Percentiles rank a stretch among this genome's conserved stretches.
Evolutionary conservation across 2,888 invertebrate species (phyloP).

Genomic region (Rhorus exstirpatorius): DNA sequence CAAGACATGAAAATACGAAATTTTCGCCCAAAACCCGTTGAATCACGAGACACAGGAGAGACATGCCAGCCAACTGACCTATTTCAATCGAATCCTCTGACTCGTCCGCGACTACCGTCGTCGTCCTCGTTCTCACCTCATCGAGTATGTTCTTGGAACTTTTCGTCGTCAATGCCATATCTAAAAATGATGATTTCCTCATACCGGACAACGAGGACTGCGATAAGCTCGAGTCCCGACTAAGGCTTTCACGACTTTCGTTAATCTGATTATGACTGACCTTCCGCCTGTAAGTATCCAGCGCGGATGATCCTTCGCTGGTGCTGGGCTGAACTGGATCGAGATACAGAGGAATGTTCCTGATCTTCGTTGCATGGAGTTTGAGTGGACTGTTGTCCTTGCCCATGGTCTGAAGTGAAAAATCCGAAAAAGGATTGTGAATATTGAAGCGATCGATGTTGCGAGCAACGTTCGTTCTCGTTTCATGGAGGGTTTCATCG

Average conservation of each 20-base stretch:
- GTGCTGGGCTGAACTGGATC: slow-evolving; percentile 35
- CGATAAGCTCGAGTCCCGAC: slow-evolving; percentile 1
- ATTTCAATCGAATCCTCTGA: not conserved
- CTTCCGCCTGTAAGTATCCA: slow-evolving; percentile 41
- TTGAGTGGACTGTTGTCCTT: slow-evolving; percentile 13
- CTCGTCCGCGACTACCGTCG: not conserved
- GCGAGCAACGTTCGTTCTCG: not conserved
- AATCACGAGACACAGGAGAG: not conserved
- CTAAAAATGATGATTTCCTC: slow-evolving; percentile 52
- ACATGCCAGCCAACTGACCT: not conserved
- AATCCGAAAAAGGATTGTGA: slow-evolving; percentile 70
- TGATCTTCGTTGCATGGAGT: not conserved
- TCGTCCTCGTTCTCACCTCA: not conserved
- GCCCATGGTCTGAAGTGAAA: slow-evolving; percentile 64
- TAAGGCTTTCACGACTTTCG: slow-evolving; percentile 19
- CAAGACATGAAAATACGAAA: not conserved
- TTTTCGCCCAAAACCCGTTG: slow-evolving; percentile 23
- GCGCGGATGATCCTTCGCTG: slow-evolving; percentile 42
- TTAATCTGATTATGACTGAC: slow-evolving; percentile 40
- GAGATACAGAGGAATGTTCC: slow-evolving; percentile 24
- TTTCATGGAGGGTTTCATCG: not conserved
- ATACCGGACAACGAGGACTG: not conserved
- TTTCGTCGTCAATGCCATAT: slow-evolving; percentile 30
- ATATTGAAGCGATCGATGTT: slow-evolving; percentile 63
- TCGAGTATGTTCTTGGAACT: not conserved